Conservation (phyloP, 2,113 vertebrate species). For the Aix galericulata region DNA sequence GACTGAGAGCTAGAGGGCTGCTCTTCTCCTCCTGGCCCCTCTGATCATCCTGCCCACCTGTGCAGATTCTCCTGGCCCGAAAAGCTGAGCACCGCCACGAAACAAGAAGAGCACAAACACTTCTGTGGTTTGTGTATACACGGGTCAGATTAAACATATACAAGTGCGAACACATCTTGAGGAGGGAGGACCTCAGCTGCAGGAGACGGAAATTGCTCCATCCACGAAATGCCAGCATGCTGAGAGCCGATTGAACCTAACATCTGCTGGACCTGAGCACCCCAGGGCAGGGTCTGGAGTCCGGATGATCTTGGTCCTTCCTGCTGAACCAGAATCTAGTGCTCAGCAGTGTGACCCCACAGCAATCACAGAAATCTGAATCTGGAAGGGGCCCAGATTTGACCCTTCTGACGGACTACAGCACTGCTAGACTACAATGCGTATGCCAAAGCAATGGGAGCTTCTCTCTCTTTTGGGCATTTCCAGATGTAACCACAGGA, state of each 20-base stretch:
- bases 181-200: background rate
- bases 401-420: background rate
- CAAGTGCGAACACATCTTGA: background rate
- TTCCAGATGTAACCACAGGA: background rate
- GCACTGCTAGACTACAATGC: background rate
- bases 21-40: background rate
- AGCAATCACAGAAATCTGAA: background rate
- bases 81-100: background rate
- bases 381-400: background rate
- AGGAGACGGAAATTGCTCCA: background rate
- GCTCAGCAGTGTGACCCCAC: background rate
- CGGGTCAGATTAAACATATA: background rate
- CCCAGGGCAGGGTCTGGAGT: rapidly evolving
- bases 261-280: background rate
- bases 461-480: background rate
- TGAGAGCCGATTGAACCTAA: background rate
- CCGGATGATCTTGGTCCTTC: too few species aligned
- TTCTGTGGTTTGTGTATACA: background rate
- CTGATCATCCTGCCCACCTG: background rate
- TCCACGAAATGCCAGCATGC: background rate
- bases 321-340: background rate
- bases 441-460: background rate
- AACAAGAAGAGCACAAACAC: too few species aligned
- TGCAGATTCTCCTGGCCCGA: background rate
- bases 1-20: background rate